Conservation (phyloP, 1,140 invertebrate genomes). For the Hirudo medicinalis region DNA sequence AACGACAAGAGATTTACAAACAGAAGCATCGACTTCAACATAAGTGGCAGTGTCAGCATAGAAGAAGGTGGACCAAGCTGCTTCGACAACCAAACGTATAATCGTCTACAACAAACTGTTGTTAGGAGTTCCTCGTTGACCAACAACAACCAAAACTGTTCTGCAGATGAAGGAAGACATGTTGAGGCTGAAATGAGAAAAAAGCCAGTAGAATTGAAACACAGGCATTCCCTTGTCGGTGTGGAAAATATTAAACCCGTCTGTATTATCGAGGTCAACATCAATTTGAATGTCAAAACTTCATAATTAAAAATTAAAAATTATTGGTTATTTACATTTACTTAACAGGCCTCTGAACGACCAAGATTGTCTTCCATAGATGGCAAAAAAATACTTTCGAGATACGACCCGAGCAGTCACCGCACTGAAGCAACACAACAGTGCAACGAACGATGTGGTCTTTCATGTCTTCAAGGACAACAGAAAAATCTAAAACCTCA, state of each 20-base stretch:
- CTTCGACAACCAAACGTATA: not conserved
- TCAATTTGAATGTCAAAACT: not conserved
- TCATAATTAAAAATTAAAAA: no score
- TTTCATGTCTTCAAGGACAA: no score
- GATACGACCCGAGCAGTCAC: no score
- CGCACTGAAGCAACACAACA: no score
- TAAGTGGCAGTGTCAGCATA: no score
- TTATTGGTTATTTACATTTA: no score
- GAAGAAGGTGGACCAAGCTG: no score
- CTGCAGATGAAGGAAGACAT: not conserved
- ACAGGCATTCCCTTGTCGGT: not conserved
- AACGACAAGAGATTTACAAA: slow-evolving; percentile 1
- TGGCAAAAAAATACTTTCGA: no score
- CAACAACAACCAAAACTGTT: not conserved
- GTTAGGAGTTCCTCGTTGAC: slow-evolving; percentile 3
- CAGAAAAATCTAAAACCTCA: no score
- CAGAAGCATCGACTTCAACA: not conserved
- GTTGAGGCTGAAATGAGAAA: not conserved
- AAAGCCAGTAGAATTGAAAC: not conserved
- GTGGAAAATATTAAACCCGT: not conserved
- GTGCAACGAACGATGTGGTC: no score
- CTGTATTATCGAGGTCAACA: not conserved
- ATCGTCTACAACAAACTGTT: not conserved
- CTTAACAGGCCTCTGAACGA: no score
- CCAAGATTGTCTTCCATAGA: no score